Conservation (phyloP, 2,113 vertebrate genomes). For the Rhadina sibilatrix region DNA sequence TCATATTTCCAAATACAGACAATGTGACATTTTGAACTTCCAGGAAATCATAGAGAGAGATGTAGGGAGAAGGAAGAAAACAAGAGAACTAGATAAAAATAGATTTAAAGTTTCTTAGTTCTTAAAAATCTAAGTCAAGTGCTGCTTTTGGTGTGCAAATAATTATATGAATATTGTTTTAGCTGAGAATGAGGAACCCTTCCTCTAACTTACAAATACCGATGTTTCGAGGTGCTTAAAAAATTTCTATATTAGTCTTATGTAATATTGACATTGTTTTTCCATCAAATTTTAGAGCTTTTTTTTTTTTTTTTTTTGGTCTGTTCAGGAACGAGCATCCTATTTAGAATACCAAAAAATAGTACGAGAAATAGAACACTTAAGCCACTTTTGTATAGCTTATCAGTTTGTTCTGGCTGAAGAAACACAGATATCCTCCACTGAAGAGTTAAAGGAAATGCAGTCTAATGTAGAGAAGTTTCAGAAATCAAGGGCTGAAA, state of each 20-base stretch:
- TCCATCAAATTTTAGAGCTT: neutral
- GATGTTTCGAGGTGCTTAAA: neutral
- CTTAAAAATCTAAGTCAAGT: neutral
- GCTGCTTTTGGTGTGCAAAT: neutral
- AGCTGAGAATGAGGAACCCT: neutral
- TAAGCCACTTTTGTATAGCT: slow-evolving; percentile 83
- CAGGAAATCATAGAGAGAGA: neutral
- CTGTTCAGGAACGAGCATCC: slow-evolving; percentile 81
- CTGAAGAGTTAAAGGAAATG: slow-evolving; percentile 81
- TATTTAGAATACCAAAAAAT: slow-evolving; percentile 94
- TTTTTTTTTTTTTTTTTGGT: neutral
- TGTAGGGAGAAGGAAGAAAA: neutral
- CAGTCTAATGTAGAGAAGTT: slow-evolving; percentile 74
- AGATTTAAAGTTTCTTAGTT: neutral
- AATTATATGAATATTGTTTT: neutral
- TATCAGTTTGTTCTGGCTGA: slow-evolving; percentile 88
- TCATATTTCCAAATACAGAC: neutral
- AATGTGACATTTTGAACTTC: neutral
- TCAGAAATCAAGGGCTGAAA: slow-evolving; percentile 76
- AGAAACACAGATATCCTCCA: slow-evolving; percentile 79
- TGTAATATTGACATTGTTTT: neutral
- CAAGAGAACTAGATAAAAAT: neutral
- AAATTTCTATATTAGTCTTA: neutral
- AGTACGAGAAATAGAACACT: slow-evolving; percentile 83
- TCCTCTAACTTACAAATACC: neutral